These are phyloP conservation scores for Intellagama lesueurii DNA, from an alignment of 2,797 vertebrate genomes.

Conservation along the genomic window DNA sequence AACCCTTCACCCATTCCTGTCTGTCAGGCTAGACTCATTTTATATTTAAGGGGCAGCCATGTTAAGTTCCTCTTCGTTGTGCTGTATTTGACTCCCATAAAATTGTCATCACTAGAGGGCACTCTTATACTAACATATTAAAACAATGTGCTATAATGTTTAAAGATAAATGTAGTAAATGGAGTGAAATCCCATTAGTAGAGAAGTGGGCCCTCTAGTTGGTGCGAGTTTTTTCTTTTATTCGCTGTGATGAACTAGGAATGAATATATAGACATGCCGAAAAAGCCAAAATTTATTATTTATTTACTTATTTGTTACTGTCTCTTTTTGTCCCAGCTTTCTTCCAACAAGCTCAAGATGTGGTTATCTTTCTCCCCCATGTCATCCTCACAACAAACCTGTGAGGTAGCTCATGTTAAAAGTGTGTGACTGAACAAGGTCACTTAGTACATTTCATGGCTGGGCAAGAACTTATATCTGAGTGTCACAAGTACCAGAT, in stretches of 20 bases:
- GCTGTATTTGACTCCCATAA: background rate
- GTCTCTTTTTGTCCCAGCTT: too few relatives aligned
- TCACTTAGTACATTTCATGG: too few relatives aligned
- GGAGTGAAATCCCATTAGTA: fast-evolving
- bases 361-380: too few relatives aligned
- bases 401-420: too few relatives aligned
- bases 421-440: too few relatives aligned
- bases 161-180: background rate
- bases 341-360: background rate
- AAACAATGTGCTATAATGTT: fast-evolving
- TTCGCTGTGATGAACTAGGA: fast-evolving
- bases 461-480: too few relatives aligned
- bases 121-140: slow-evolving; percentile 24
- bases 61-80: background rate
- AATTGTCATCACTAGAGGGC: slow-evolving; percentile 58
- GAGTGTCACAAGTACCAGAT: too few relatives aligned
- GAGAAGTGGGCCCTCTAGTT: fast-evolving
- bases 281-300: background rate
- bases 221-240: fast-evolving
- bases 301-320: background rate
- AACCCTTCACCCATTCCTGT: fast-evolving
- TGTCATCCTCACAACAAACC: too few relatives aligned
- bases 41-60: slow-evolving; percentile 34
- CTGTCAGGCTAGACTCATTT: background rate
- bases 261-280: background rate